Percentiles rank a stretch among this genome's conserved stretches.
Conservation (phyloP, 2,888 invertebrate species). For the Phalera bucephala region DNA sequence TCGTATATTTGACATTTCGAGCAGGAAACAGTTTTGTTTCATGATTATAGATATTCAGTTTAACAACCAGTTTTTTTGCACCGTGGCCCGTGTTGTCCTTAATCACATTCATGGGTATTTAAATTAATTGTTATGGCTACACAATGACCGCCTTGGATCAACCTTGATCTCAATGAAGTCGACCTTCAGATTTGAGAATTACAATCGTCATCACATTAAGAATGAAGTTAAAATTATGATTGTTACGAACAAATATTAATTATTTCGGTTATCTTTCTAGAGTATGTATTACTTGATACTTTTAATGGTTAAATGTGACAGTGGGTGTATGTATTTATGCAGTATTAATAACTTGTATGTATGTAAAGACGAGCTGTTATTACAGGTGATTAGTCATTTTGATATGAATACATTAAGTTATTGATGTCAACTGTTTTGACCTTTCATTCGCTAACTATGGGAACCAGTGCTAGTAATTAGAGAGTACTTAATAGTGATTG, state of each 20-base stretch:
- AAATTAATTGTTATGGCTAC: constrained; percentile 16
- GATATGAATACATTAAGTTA: not conserved
- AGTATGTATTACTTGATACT: too few relatives aligned
- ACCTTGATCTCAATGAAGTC: constrained; percentile 30
- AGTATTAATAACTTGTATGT: not conserved
- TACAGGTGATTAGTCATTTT: not conserved
- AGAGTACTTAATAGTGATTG: too few relatives aligned
- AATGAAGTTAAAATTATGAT: too few relatives aligned
- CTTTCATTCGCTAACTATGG: constrained; percentile 13
- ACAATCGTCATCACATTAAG: constrained; percentile 17
- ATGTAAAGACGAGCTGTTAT: not conserved
- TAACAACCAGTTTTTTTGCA: too few relatives aligned
- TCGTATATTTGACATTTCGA: too few relatives aligned
- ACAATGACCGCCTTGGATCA: constrained; percentile 15
- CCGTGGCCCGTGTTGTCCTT: constrained; percentile 3
- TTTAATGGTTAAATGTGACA: too few relatives aligned
- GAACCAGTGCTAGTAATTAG: too few relatives aligned
- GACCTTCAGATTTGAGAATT: constrained; percentile 18
- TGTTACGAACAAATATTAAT: not conserved
- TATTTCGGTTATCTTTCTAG: too few relatives aligned
- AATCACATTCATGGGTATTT: constrained; percentile 8
- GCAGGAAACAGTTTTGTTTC: too few relatives aligned
- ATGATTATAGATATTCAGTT: too few relatives aligned
- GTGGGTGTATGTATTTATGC: not conserved
- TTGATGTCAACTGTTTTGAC: constrained; percentile 8